phyloP scores from a whole-genome alignment of 2,113 vertebrate genomes.

The Syrrhaptes paradoxus region DNA sequence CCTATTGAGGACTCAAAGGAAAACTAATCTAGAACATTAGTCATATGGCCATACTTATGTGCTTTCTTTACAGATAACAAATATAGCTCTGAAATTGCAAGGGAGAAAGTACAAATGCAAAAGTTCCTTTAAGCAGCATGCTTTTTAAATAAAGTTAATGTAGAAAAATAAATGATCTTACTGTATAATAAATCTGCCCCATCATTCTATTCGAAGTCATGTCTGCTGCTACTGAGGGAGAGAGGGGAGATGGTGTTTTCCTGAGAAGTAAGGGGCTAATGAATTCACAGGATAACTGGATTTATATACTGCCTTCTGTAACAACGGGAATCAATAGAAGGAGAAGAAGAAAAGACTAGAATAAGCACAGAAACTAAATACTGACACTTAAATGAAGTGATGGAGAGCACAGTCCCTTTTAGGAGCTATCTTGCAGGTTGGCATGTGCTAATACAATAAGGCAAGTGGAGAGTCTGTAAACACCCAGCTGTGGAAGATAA shows the following conservation, averaged over 20 bases:
- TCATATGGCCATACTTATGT: background rate
- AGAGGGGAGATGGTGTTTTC: background rate
- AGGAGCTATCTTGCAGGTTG: background rate
- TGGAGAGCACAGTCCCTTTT: background rate
- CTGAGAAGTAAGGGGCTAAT: background rate
- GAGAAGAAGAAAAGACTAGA: background rate
- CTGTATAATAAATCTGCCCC: background rate
- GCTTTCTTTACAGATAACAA: background rate
- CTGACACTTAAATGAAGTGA: background rate
- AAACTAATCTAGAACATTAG: background rate
- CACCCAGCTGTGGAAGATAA: constrained; percentile 8
- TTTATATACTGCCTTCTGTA: background rate
- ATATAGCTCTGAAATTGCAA: background rate
- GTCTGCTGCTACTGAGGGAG: background rate
- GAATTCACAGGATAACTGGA: background rate
- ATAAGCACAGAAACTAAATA: background rate
- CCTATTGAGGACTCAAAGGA: background rate
- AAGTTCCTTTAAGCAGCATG: background rate
- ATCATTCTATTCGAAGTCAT: background rate
- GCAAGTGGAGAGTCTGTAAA: constrained; percentile 20
- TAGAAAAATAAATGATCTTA: background rate
- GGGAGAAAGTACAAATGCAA: background rate
- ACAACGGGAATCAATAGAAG: background rate
- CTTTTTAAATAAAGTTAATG: background rate
- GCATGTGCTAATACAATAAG: background rate